A percentile compares a stretch with the other conserved stretches of the same genome.
Conservation (phyloP, 2,888 invertebrate genomes). For the Synergus itoensis region DNA sequence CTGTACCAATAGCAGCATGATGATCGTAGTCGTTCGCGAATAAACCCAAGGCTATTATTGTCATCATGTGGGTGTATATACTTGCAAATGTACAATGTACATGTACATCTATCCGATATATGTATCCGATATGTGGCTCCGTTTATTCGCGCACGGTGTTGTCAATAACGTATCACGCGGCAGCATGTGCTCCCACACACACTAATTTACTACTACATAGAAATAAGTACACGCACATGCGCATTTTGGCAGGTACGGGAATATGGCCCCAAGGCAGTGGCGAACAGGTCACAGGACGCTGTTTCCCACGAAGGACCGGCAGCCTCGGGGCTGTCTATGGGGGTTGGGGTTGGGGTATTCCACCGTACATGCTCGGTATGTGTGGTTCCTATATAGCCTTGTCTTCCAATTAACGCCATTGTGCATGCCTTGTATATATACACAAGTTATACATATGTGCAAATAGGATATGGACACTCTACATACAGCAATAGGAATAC, state of each 20-base stretch:
- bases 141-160: slow-evolving; percentile 33
- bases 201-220: slow-evolving; percentile 30
- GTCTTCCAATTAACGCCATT: slow-evolving; percentile 75
- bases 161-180: slow-evolving; percentile 38
- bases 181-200: slow-evolving; percentile 30
- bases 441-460: slow-evolving; percentile 53
- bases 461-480: slow-evolving; percentile 40
- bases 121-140: slow-evolving; percentile 19
- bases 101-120: not conserved
- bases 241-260: slow-evolving; percentile 46
- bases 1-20: not conserved
- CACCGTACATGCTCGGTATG: slow-evolving; percentile 58
- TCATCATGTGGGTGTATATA: not conserved
- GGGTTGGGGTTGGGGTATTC: slow-evolving; percentile 58
- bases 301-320: slow-evolving; percentile 69
- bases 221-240: slow-evolving; percentile 18
- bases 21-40: slow-evolving; percentile 2
- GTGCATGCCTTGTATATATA: slow-evolving; percentile 59
- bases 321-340: slow-evolving; percentile 65
- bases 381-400: slow-evolving; percentile 66
- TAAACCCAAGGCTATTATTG: not conserved
- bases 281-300: slow-evolving; percentile 69
- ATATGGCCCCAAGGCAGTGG: slow-evolving; percentile 67
- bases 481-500: slow-evolving; percentile 44
- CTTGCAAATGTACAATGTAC: not conserved